These are phyloP conservation scores for Lepidurus apus DNA, from an alignment of 1,140 invertebrate genomes.

Conservation along the genomic window DNA sequence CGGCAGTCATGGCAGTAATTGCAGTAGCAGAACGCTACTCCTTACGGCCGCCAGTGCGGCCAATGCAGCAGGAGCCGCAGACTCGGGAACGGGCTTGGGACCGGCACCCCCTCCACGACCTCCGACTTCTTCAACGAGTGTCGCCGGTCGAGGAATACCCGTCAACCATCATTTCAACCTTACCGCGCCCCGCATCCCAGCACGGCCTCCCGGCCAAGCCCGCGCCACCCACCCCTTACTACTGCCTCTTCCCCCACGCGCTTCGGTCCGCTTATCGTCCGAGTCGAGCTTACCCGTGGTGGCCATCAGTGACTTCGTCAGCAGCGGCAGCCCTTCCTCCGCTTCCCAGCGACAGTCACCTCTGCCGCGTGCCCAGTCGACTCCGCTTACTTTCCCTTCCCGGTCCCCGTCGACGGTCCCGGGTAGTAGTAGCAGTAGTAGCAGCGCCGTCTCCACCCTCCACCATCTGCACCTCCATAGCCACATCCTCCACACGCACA, in stretches of 20 bases:
- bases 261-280: conserved; percentile 40
- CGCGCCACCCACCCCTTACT: background rate
- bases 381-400: conserved; percentile 42
- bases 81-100: conserved; percentile 5
- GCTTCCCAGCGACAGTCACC: background rate
- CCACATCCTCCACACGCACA: conserved; percentile 35
- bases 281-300: conserved; percentile 40
- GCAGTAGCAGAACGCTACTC: background rate
- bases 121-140: background rate
- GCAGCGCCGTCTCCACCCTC: conserved; percentile 44
- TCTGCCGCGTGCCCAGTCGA: conserved; percentile 43
- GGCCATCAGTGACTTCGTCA: conserved; percentile 13
- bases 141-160: background rate
- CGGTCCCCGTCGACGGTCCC: conserved; percentile 41
- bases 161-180: conserved; percentile 36
- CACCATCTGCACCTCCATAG: conserved; percentile 37
- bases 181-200: conserved; percentile 56
- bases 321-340: background rate
- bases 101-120: conserved; percentile 25
- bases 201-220: conserved; percentile 49
- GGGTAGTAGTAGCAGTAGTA: conserved; percentile 42
- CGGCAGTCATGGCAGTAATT: conserved; percentile 7
- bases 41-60: too few species aligned
- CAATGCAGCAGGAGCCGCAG: background rate
- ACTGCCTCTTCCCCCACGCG: background rate